These are phyloP conservation scores for Gerris buenoi DNA, from an alignment of 1,140 invertebrate species.

Conservation along the genomic window DNA sequence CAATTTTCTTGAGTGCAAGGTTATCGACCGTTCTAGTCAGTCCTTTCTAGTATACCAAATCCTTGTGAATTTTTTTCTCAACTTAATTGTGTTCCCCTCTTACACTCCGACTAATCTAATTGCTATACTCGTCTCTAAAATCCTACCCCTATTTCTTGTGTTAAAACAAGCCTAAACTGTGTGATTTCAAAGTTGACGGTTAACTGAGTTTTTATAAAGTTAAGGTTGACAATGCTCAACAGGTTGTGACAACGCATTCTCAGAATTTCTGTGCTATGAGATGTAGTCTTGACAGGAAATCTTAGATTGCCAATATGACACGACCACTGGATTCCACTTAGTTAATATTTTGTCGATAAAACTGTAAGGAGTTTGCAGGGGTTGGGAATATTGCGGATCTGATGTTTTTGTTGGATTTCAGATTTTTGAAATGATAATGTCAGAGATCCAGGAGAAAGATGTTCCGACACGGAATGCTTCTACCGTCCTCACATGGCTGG, in stretches of 20 bases:
- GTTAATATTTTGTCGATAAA: background rate
- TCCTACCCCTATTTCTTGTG: too few species aligned
- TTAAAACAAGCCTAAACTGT: too few species aligned
- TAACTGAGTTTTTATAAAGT: too few species aligned
- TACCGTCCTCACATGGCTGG: constrained; percentile 16
- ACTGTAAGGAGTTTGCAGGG: background rate
- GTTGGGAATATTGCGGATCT: background rate
- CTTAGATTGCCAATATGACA: background rate
- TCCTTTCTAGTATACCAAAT: too few species aligned
- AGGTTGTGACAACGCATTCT: background rate
- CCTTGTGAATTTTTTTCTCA: too few species aligned
- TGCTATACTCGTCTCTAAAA: too few species aligned
- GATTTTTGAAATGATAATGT: constrained; percentile 18
- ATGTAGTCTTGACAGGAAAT: background rate
- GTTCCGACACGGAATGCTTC: constrained; percentile 12
- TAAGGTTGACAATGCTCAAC: background rate
- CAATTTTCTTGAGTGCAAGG: too few species aligned
- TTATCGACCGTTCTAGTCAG: too few species aligned
- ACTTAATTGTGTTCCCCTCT: too few species aligned
- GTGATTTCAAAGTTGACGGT: too few species aligned
- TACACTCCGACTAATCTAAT: too few species aligned
- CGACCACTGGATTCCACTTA: background rate
- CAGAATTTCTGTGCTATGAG: background rate
- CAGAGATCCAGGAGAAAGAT: constrained; percentile 15
- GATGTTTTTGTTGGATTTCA: constrained; percentile 8